Conservation (phyloP, 2,888 invertebrate species). For the Cataglyphis livida region DNA sequence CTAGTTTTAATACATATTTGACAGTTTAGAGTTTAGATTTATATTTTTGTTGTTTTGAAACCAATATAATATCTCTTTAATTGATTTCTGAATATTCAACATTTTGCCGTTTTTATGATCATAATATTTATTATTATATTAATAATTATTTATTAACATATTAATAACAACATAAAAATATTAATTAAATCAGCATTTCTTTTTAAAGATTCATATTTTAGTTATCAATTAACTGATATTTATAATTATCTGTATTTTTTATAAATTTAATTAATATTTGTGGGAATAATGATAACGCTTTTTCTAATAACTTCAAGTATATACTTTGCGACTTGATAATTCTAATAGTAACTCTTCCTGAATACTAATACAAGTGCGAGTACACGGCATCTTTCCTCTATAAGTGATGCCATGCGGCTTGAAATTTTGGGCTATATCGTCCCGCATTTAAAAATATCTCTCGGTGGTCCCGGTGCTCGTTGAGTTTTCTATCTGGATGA, state of each 20-base stretch:
- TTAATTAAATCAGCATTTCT: neutral
- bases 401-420: neutral
- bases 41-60: neutral
- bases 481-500: conserved; percentile 71
- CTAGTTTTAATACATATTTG: neutral
- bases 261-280: neutral
- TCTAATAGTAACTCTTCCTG: neutral
- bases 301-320: neutral
- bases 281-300: neutral
- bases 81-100: neutral
- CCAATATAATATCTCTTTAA: neutral
- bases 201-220: neutral
- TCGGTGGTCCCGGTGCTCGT: conserved; percentile 74
- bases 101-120: neutral
- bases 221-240: neutral
- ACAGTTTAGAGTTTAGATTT: conserved; percentile 1
- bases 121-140: neutral
- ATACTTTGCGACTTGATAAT: neutral
- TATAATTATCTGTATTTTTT: neutral
- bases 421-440: conserved; percentile 45
- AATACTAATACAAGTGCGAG: neutral
- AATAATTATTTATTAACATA: too few species aligned
- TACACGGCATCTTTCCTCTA: neutral
- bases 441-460: conserved; percentile 77
- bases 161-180: neutral